Conservation (phyloP, 2,797 vertebrate genomes). For the Syndactyla subalaris region DNA sequence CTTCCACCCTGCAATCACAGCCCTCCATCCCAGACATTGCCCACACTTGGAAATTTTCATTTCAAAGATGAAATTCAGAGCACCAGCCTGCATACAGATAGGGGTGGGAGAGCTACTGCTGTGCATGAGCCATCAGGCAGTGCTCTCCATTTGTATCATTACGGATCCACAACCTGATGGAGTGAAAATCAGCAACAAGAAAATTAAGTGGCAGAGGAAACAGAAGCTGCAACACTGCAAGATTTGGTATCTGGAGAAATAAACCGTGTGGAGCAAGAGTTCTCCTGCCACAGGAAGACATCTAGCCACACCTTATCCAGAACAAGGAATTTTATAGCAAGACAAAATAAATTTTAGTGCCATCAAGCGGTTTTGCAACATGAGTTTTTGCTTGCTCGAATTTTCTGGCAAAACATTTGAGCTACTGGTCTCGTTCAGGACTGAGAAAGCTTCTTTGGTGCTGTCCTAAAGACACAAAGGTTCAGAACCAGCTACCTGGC, state of each 20-base stretch:
- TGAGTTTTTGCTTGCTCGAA: not conserved
- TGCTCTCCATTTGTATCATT: not conserved
- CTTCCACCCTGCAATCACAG: not conserved
- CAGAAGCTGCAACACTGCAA: not conserved
- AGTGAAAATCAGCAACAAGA: not conserved
- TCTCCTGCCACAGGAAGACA: not conserved
- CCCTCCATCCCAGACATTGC: not conserved
- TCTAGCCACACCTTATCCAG: not conserved
- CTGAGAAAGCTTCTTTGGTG: not conserved
- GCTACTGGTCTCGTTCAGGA: not conserved
- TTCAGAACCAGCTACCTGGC: not conserved
- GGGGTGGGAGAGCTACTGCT: not conserved
- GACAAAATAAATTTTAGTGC: not conserved
- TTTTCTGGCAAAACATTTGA: not conserved
- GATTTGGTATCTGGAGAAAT: not conserved
- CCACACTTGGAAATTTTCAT: not conserved
- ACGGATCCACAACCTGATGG: not conserved
- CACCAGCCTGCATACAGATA: not conserved
- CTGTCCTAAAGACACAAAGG: not conserved
- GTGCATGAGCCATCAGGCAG: not conserved
- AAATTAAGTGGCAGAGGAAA: not conserved
- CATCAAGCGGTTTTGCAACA: not conserved
- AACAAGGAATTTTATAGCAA: not conserved
- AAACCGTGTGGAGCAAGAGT: not conserved
- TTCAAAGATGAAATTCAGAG: not conserved